Conservation (phyloP, 2,888 invertebrate species). For the Anoplius nigerrimus region DNA sequence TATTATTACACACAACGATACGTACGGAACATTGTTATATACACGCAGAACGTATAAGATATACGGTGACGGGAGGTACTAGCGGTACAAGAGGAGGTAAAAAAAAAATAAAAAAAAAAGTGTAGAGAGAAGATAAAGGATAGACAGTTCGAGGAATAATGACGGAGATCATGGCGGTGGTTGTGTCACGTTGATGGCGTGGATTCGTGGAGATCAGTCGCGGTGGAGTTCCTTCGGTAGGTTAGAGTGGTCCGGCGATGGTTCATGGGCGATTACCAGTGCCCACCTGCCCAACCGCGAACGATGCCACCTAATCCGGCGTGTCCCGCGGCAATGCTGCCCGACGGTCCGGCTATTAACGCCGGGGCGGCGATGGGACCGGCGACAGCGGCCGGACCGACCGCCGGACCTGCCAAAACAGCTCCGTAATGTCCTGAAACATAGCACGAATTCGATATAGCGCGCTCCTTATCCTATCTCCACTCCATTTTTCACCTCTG, state of each 20-base stretch:
- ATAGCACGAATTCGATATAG: no score
- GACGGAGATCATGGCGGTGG: conserved; percentile 65
- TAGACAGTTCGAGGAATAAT: conserved; percentile 46
- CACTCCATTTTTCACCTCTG: no score
- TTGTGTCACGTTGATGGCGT: conserved; percentile 44
- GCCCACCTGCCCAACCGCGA: conserved; percentile 55
- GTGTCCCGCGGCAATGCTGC: conserved; percentile 67
- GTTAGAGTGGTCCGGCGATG: conserved; percentile 19
- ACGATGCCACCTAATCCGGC: conserved; percentile 58
- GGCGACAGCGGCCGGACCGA: conserved; percentile 64
- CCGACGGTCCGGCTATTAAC: conserved; percentile 70
- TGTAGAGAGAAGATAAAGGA: no score
- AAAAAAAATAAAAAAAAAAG: no score
- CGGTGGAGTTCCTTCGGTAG: conserved; percentile 7
- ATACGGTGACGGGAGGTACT: conserved; percentile 62
- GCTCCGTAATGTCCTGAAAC: conserved; percentile 60
- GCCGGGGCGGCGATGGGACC: conserved; percentile 69
- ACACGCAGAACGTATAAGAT: conserved; percentile 55
- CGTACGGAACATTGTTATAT: conserved; percentile 58
- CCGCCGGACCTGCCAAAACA: conserved; percentile 67
- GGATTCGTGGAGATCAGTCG: conserved; percentile 53
- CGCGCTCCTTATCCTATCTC: no score
- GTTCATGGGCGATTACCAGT: conserved; percentile 52
- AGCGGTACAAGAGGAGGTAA: conserved; percentile 59
- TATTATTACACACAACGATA: conserved; percentile 58